phyloP scores from a whole-genome alignment of 2,888 invertebrate genomes.

The Gymnoscelis rufifasciata region DNA sequence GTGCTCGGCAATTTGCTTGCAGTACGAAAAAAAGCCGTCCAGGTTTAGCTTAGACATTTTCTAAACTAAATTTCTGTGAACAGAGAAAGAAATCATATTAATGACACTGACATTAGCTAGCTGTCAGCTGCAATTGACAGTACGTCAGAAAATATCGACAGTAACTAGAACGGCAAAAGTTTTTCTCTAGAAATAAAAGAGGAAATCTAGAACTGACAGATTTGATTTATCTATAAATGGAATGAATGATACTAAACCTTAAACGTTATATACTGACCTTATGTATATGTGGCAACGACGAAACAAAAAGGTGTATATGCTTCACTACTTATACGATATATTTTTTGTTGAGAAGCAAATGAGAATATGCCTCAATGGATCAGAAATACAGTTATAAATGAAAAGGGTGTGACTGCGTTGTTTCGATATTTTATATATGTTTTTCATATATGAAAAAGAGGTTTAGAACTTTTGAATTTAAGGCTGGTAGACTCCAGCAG shows the following conservation, averaged over 20 bases:
- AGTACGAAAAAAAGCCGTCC: slow-evolving; percentile 79
- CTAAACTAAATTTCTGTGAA: slow-evolving; percentile 67
- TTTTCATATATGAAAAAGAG: slow-evolving; percentile 61
- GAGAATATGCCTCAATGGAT: slow-evolving; percentile 56
- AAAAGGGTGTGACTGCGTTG: slow-evolving; percentile 36
- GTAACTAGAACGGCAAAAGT: not conserved
- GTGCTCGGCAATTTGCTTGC: slow-evolving; percentile 78
- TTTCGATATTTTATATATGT: slow-evolving; percentile 51
- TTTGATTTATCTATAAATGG: slow-evolving; percentile 7
- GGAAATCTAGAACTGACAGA: not conserved
- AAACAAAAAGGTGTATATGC: slow-evolving; percentile 17
- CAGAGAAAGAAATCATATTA: slow-evolving; percentile 56
- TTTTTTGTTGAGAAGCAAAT: slow-evolving; percentile 72
- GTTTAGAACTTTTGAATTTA: slow-evolving; percentile 32
- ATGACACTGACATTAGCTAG: slow-evolving; percentile 30
- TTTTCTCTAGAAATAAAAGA: not conserved
- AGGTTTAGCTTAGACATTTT: slow-evolving; percentile 74
- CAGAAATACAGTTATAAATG: slow-evolving; percentile 49
- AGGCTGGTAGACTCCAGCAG: slow-evolving; percentile 32
- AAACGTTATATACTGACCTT: slow-evolving; percentile 26
- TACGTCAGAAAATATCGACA: not conserved
- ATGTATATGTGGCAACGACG: slow-evolving; percentile 24
- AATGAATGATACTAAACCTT: slow-evolving; percentile 19
- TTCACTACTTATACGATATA: slow-evolving; percentile 70
- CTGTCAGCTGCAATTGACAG: slow-evolving; percentile 7